Evolutionary conservation across 2,888 invertebrate species (phyloP), one percentile per base, ranked within the genome.

Genomic region (Terebella lapidaria): DNA sequence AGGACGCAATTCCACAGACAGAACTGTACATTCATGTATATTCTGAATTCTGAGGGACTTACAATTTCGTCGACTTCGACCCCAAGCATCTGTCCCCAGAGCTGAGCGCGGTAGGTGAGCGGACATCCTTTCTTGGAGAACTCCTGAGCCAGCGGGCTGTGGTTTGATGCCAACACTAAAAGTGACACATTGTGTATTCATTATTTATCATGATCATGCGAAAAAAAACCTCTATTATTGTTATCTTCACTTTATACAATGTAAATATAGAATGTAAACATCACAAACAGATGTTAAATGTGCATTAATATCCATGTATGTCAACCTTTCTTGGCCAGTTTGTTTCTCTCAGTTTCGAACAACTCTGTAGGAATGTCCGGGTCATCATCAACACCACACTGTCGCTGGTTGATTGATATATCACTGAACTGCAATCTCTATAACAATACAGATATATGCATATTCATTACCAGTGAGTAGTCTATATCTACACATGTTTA

Each of bases 61-160:
- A 89, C 84, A 70, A 89, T 88, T 51, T 90, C 88, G 54, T 78
- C 77, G 2, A 82, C 67, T 35, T 81, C 75, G 1, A 83, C 73
- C 24, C 92, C 92, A 15, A 96, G 83, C 5, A 94, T 89, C 67
- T 90, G 87, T 0, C 89, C 85, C 94, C 95, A 96, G 0, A 95
- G 84, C 63, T 85, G 86, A 0, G 90, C 91, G 18, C 96, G 84
- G 49, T 92, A 83, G n/a, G 86, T 85, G 67, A 88, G 86, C 0
- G 92, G 92, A 70, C 89, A 89, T 20, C 92, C 92, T 67, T 87
- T 87, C 82, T 94, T 94, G 15, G 93, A 82, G 78, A 88, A 92
- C 82, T 95, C 94, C 79, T 94, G 92, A 45, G 91, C 89, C 35
- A 93, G 84, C 0, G 94, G 92, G 0, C 92, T 90, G 76, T 92